phyloP scores from a whole-genome alignment of 2,797 vertebrate genomes.

The Pteropus rufus region DNA sequence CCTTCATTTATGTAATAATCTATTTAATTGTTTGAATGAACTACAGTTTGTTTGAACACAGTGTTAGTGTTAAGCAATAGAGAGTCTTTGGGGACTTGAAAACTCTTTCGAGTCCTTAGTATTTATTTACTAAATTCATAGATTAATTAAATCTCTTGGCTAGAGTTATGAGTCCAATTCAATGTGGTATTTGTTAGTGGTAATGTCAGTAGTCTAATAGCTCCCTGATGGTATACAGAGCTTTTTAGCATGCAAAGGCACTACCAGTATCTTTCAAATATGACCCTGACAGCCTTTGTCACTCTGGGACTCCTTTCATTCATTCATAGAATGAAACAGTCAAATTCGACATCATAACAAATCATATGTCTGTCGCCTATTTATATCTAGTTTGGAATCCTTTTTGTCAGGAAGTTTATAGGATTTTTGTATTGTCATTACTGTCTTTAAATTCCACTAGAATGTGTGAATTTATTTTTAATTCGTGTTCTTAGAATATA shows the following conservation, averaged over 20 bases:
- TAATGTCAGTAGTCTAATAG: background rate
- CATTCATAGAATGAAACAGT: background rate
- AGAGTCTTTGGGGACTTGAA: background rate
- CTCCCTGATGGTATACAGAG: background rate
- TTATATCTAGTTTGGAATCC: background rate
- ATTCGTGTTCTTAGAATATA: background rate
- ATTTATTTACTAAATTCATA: background rate
- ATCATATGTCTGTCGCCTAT: background rate
- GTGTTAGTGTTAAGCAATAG: background rate
- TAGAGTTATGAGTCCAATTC: background rate
- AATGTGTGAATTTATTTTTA: background rate
- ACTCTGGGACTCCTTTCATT: background rate
- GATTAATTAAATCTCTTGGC: background rate
- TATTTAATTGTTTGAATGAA: background rate
- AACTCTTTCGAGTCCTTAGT: background rate
- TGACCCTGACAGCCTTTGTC: background rate
- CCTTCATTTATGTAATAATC: background rate
- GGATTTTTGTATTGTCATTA: background rate
- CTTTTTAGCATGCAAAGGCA: background rate
- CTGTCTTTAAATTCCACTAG: background rate
- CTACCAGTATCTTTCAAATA: background rate
- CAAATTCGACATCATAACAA: background rate
- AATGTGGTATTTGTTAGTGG: background rate
- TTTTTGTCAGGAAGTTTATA: background rate
- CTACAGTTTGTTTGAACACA: background rate